These are phyloP conservation scores for Cosmopolites sordidus DNA, from an alignment of 2,888 invertebrate genomes.

Conservation along the genomic window DNA sequence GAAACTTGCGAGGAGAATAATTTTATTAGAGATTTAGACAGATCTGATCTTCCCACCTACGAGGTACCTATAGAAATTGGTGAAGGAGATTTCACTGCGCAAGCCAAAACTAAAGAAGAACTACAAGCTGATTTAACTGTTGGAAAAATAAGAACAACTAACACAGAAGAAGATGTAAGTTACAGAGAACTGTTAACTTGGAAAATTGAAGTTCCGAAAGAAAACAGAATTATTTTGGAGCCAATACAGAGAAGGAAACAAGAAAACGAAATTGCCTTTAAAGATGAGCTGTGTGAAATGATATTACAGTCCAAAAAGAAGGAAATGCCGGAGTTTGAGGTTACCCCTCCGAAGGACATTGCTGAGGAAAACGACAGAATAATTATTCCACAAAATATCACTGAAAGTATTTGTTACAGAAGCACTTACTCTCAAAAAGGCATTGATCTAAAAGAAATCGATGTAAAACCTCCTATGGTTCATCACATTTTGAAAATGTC, in stretches of 20 bases:
- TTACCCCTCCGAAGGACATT: slow-evolving; percentile 31
- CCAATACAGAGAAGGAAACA: slow-evolving; percentile 28
- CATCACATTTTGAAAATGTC: slow-evolving; percentile 33
- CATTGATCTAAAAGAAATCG: slow-evolving; percentile 11
- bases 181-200: slow-evolving; percentile 41
- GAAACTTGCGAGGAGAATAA: slow-evolving; percentile 22
- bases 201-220: slow-evolving; percentile 35
- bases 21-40: slow-evolving; percentile 32
- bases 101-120: slow-evolving; percentile 29
- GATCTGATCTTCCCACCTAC: slow-evolving; percentile 21
- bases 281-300: slow-evolving; percentile 30
- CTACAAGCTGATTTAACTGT: slow-evolving; percentile 18
- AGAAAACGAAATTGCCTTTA: slow-evolving; percentile 17
- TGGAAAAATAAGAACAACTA: slow-evolving; percentile 9
- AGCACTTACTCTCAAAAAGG: slow-evolving; percentile 27
- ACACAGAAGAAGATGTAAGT: slow-evolving; percentile 26
- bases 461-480: slow-evolving; percentile 29
- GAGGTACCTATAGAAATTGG: slow-evolving; percentile 13
- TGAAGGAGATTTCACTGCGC: slow-evolving; percentile 22
- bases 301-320: slow-evolving; percentile 22
- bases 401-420: slow-evolving; percentile 23
- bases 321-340: slow-evolving; percentile 29
- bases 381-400: slow-evolving; percentile 27
- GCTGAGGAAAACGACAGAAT: slow-evolving; percentile 33
- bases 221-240: slow-evolving; percentile 35